Evolutionary conservation across 2,888 invertebrate genomes (phyloP), one percentile per base, ranked within the genome.

Genomic region (Agonopterix alstromeriana): DNA sequence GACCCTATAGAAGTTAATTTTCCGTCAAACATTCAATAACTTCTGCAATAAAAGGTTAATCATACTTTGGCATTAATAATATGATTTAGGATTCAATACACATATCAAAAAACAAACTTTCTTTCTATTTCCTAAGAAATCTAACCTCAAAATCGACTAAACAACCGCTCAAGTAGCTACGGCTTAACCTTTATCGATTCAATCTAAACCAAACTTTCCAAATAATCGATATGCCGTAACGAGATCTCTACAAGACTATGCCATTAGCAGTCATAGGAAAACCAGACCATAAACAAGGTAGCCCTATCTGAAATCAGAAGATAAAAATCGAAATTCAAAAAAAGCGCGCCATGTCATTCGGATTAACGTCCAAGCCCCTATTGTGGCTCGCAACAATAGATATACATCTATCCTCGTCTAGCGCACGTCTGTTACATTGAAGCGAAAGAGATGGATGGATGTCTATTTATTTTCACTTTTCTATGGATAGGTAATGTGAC

Each of bases 301-400:
- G 82, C 80, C 67, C 69, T 82, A 85, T 82, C 81, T 73, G 73
- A 70, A 79, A 82, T 80, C 82, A 71, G 65, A 60, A 77, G 79
- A 81, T 80, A 77, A 77, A 76, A 53, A 83, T 73, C 69, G 61
- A 64, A 62, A 55, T 54, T 53, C 49, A 58, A 68, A 77, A 73
- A 76, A 74, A 74, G 63, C 70, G 61, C 27, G 73, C 73, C 79
- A 77, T 82, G 87, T 84, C 87, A 81, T 67, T 67, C 70, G 87
- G 87, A 88, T 87, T 87, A 87, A 70, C 74, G 75, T 63, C 58
- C 64, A 56, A 60, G 67, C 70, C 67, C 79, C 67, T 27, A 82
- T 87, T 86, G 85, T 86, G 72, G 70, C 67, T 67, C 61, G 71
- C 73, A 70, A 87, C 87, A 87, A 86, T 85, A 71, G 79, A 71